Base-by-base conservation (phyloP, 2,888 invertebrate genomes). In the Serrognathus titanus region DNA sequence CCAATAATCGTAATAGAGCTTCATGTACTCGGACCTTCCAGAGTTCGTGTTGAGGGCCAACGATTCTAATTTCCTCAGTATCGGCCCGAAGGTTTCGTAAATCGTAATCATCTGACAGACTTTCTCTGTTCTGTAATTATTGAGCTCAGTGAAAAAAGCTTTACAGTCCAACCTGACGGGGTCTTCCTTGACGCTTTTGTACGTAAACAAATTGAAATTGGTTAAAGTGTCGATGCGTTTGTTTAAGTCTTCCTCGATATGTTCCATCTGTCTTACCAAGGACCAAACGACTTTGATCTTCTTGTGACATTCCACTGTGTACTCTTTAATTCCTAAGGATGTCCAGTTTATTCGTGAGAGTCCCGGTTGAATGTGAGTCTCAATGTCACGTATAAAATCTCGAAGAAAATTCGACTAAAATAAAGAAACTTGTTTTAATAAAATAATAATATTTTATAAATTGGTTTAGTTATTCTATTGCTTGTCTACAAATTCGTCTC, bases 271-370 rank as follows among this genome's bases (percentile, higher is more conserved):
- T 10, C 82, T 80, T 47, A 88, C 84, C 8, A 88, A 81, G 0
- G 88, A 87, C 60, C 80, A 79, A 3, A 91, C 73, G 20, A 83
- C 82, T 61, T 86, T 83, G 7, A 86, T 73, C 31, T 82, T 79
- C 36, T 74, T 71, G 49, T 80, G 77, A 63, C 88, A 86, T 48
- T 79, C 79, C 0, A 77, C 71, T 2, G 86, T 82, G 72, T 89
- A 96, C 58, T 91, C 90, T 11, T 80, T 79, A 43, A 95, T 91
- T 24, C 90, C 89, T 10, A 94, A 80, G 0, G 93, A 91, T 60
- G 88, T 88, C 95, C 96, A 96, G 45, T 89, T 90, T 54, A 93
- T 85, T 31, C 94, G 83, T 2, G 87, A 87, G 0, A 92, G 79
- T 0, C 95, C 95, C 2, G 92, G 92, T 67, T 91, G 84, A 48